Conservation (phyloP, 1,140 invertebrate species). For the Bombus soroeensis region DNA sequence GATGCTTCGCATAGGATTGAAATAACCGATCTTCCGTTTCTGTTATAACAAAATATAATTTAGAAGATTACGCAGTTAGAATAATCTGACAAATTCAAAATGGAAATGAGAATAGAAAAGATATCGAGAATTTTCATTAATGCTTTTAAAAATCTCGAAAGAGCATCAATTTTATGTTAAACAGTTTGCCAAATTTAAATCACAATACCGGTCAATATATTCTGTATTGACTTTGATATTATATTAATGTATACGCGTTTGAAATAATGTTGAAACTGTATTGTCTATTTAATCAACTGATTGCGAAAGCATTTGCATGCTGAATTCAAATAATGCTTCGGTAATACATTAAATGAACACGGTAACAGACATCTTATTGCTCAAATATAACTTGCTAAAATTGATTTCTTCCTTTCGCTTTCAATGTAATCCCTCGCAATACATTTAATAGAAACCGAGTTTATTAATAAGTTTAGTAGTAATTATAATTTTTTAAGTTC, state of each 20-base stretch:
- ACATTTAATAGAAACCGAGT: too few species aligned
- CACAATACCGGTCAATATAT: too few species aligned
- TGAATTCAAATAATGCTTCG: not conserved
- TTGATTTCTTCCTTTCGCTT: not conserved
- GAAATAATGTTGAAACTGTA: not conserved
- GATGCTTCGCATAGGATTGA: not conserved
- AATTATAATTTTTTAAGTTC: not conserved
- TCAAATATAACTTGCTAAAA: not conserved
- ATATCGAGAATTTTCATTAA: not conserved
- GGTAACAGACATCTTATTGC: not conserved
- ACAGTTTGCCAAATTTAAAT: not conserved
- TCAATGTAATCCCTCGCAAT: too few species aligned
- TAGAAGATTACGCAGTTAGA: not conserved
- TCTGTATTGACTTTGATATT: too few species aligned
- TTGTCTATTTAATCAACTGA: not conserved
- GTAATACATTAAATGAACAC: not conserved
- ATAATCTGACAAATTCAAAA: not conserved
- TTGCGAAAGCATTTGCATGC: not conserved
- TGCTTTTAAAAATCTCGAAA: not conserved
- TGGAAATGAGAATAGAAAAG: not conserved
- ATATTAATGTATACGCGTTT: not conserved
- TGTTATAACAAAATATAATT: not conserved
- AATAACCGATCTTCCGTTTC: not conserved
- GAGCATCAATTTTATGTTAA: not conserved
- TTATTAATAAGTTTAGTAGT: too few species aligned